A percentile compares a stretch with the other conserved stretches of the same genome.
Evolutionary conservation across 2,888 invertebrate genomes (phyloP).

Genomic region (Pseudanteris insignis): DNA sequence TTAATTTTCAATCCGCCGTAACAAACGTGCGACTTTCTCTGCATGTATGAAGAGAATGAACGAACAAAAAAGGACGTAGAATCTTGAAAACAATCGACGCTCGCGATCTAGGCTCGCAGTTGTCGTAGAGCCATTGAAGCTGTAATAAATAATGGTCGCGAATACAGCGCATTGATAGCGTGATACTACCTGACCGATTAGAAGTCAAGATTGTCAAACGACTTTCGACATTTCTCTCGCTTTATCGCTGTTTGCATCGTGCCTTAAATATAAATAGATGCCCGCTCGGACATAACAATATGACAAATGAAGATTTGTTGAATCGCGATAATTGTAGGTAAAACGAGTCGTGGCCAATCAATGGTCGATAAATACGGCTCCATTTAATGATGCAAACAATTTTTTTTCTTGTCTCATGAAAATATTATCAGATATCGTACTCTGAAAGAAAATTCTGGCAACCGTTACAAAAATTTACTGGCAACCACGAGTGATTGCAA

Average conservation of each 20-base stretch:
- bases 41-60: slow-evolving; percentile 5
- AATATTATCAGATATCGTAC: no score
- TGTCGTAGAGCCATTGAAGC: slow-evolving; percentile 16
- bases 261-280: slow-evolving; percentile 16
- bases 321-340: slow-evolving; percentile 18
- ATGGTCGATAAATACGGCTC: no score
- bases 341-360: no score
- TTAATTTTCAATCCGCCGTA: slow-evolving; percentile 1
- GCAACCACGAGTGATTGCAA: no score
- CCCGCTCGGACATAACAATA: background rate
- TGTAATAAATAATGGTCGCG: slow-evolving; percentile 24
- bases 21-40: slow-evolving; percentile 23
- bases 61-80: slow-evolving; percentile 12
- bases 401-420: no score
- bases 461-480: no score
- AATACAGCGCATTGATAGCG: slow-evolving; percentile 27
- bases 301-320: slow-evolving; percentile 20
- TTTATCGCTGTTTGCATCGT: slow-evolving; percentile 29
- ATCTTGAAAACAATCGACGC: slow-evolving; percentile 31
- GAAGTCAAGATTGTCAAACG: slow-evolving; percentile 32
- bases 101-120: slow-evolving; percentile 23
- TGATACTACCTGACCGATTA: slow-evolving; percentile 28
- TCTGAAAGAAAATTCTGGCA: no score
- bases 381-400: no score
- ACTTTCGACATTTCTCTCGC: slow-evolving; percentile 39